Base-by-base conservation (phyloP, 1,140 invertebrate species). In the Polypedilum vanderplanki region DNA sequence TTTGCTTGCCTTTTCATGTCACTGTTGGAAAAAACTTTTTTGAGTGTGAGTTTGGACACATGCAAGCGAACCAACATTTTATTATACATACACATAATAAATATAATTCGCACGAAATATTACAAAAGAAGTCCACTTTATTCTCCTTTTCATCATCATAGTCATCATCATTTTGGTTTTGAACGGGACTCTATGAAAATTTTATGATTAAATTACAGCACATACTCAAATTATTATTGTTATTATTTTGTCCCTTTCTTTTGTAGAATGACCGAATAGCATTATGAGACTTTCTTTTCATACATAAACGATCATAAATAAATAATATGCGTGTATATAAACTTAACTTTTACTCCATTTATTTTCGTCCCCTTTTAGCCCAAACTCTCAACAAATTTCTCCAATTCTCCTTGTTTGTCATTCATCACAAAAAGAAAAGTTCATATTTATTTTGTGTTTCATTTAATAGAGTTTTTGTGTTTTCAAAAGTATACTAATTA, bases 381-480 rank as follows among this genome's bases (percentile, higher is more conserved):
- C 5, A n/a, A 33, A 33, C 24, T 33, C 24, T 33, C 24, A 33
- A 33, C 24, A n/a, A n/a, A n/a, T n/a, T n/a, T 33, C 24, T 33
- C 46, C 46, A 4, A n/a, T 57, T 57, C 0, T 4, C 46, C 46
- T 57, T 57, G 12, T 57, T 57, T 57, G 12, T 57, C 46, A 57
- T 57, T 57, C n/a, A n/a, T 57, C 46, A 57, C 46, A 57, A 12
- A 57, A 9, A 12, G 24, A 33, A 33, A 57, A 57, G 10, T 9
- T 46, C n/a, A 57, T 57, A 4, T 15, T 15, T 57, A 12, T n/a
- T 57, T 15, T 57, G 3, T 57, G 24, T 57, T 57, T 57, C 46
- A 57, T 57, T 57, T 57, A 57, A 57, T 57, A 57, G 46, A 57
- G 46, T 57, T 57, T 57, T 57, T 57, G 46, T 57, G 46, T 57